Conservation (phyloP, 2,888 invertebrate genomes). For the Eremobia ochroleuca region DNA sequence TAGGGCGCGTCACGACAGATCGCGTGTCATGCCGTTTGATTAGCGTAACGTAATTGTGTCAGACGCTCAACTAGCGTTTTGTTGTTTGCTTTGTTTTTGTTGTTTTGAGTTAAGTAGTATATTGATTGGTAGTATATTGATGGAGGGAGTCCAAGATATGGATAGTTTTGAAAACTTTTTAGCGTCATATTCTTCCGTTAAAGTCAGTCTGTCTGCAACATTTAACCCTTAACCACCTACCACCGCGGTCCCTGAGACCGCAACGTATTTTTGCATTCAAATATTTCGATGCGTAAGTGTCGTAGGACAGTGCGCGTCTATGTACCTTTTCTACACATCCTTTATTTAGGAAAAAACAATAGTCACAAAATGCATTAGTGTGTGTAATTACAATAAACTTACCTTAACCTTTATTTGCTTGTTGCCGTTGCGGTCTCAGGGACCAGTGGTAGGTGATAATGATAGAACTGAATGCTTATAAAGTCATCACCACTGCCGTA, state of each 20-base stretch:
- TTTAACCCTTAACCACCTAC: too few species aligned
- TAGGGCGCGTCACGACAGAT: constrained; percentile 72
- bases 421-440: too few species aligned
- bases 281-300: too few species aligned
- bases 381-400: too few species aligned
- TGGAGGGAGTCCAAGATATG: neutral
- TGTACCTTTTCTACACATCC: too few species aligned
- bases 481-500: neutral
- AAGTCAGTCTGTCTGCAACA: neutral
- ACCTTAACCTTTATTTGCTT: too few species aligned
- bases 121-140: constrained; percentile 1
- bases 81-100: constrained; percentile 48
- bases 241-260: too few species aligned
- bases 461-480: neutral
- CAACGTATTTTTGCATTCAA: too few species aligned
- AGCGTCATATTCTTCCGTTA: neutral
- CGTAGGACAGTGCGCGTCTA: too few species aligned
- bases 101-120: constrained; percentile 2
- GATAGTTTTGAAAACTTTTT: neutral
- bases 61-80: constrained; percentile 33
- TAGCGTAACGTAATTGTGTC: constrained; percentile 63
- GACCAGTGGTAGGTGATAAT: too few species aligned
- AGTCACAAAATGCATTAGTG: too few species aligned
- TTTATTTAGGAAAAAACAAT: too few species aligned
- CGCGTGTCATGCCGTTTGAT: constrained; percentile 75